phyloP scores from a whole-genome alignment of 2,797 vertebrate genomes.

The Enteromius radiatus region DNA sequence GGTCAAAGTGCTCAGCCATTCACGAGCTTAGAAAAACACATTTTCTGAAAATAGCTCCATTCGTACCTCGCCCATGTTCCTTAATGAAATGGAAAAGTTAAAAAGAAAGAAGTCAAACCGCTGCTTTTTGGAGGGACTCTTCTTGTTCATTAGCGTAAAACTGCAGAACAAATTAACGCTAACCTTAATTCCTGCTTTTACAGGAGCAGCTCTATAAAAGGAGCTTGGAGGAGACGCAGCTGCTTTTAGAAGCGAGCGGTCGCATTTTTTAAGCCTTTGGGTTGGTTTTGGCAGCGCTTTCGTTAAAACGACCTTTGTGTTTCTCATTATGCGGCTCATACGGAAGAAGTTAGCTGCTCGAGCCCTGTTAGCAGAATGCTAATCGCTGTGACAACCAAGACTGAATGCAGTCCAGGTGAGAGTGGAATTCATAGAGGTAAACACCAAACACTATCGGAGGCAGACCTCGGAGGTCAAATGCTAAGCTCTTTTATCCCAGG shows the following conservation, averaged over 20 bases:
- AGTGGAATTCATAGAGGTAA: constrained; percentile 23
- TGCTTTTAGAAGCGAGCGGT: constrained; percentile 58
- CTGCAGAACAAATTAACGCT: constrained; percentile 65
- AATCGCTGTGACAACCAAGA: constrained; percentile 62
- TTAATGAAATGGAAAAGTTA: constrained; percentile 55
- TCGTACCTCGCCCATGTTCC: constrained; percentile 41
- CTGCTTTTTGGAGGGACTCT: constrained; percentile 51
- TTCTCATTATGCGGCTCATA: constrained; percentile 70
- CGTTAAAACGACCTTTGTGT: constrained; percentile 68
- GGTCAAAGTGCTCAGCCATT: constrained; percentile 66
- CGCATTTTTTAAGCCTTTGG: constrained; percentile 65
- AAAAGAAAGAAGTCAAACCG: constrained; percentile 16
- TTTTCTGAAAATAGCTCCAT: constrained; percentile 59
- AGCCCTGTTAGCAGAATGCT: constrained; percentile 67
- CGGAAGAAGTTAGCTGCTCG: constrained; percentile 67
- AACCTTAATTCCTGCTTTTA: constrained; percentile 65
- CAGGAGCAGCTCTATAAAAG: constrained; percentile 61
- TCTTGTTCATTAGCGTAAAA: constrained; percentile 62
- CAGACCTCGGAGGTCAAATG: constrained; percentile 31
- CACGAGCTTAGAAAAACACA: constrained; percentile 66
- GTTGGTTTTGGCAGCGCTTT: constrained; percentile 65
- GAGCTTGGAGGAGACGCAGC: constrained; percentile 35
- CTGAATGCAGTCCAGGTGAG: constrained; percentile 26
- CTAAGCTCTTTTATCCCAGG: constrained; percentile 9
- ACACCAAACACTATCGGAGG: constrained; percentile 18